Evolutionary conservation across 2,113 vertebrate species (phyloP), one percentile per base, ranked within the genome.

Genomic region (Solea senegalensis): DNA sequence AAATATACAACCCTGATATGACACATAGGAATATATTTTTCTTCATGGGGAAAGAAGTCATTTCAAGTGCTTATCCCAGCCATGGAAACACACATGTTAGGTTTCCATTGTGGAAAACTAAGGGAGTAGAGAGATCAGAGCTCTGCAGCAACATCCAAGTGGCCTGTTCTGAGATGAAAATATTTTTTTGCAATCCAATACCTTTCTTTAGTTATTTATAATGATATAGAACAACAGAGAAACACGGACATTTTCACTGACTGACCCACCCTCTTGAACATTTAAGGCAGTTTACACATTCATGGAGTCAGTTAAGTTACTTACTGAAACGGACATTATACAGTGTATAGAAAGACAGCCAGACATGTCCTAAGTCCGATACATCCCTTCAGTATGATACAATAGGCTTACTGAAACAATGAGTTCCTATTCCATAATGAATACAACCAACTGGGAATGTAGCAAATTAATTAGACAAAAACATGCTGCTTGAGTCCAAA

Each of bases 321-420:
- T 45, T 46, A 39, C 5, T 53, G 9, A 70, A 11, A 63, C 50
- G 55, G n/a, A 40, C 10, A 51, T 46, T 7, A 12, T 14, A 48
- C 5, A 34, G 34, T 34, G 34, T 34, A 34, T 2, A 69, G 55
- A 65, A 14, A 45, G 21, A 57, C 15, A 66, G 59, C 0, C 49
- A 50, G 66, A 76, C 28, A 0, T 60, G 65, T 65, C 55, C n/a
- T 5, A 49, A n/a, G 48, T 56, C 15, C 57, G 49, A 39, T 34
- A 69, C 14, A 13, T 67, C 27, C 28, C 1, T 0, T 52, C 21
- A 44, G 43, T 34, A 40, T 26, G 45, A 57, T 15, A 79, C 77
- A 83, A 71, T 49, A 13, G 59, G 55, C 52, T 64, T 59, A 65
- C 60, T 61, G 26, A 72, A 73, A 87, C 85, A 87, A 80, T 73